These are phyloP conservation scores for Clitarchus hookeri DNA, from an alignment of 2,888 invertebrate species.

Conservation along the genomic window DNA sequence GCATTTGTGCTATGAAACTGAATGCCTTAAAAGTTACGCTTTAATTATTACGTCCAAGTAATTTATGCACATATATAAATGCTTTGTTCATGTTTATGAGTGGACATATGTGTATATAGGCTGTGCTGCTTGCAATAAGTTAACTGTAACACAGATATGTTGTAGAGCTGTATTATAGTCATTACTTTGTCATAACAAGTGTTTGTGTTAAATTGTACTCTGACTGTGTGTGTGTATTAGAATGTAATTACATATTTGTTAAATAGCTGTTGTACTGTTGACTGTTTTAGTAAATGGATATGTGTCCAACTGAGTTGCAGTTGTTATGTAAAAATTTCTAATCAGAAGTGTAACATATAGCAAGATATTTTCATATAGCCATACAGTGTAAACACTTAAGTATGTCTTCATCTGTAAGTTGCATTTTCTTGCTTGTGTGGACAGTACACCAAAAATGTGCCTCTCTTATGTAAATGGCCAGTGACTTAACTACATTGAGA, in stretches of 20 bases:
- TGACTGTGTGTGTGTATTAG: too few species aligned
- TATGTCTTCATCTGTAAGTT: too few species aligned
- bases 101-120: background rate
- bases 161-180: background rate
- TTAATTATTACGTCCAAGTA: background rate
- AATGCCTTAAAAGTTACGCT: constrained; percentile 4
- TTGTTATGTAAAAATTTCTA: too few species aligned
- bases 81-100: background rate
- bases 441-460: too few species aligned
- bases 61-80: background rate
- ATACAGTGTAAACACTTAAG: too few species aligned
- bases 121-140: background rate
- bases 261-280: background rate
- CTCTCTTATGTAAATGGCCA: too few species aligned
- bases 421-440: too few species aligned
- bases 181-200: background rate
- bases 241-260: background rate
- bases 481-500: too few species aligned
- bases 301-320: background rate
- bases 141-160: background rate
- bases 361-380: too few species aligned
- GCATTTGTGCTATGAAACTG: background rate
- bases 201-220: background rate
- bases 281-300: background rate
- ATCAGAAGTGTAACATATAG: too few species aligned